Evolutionary conservation across 2,888 invertebrate species (phyloP).

Genomic region (Platynereis dumerilii): DNA sequence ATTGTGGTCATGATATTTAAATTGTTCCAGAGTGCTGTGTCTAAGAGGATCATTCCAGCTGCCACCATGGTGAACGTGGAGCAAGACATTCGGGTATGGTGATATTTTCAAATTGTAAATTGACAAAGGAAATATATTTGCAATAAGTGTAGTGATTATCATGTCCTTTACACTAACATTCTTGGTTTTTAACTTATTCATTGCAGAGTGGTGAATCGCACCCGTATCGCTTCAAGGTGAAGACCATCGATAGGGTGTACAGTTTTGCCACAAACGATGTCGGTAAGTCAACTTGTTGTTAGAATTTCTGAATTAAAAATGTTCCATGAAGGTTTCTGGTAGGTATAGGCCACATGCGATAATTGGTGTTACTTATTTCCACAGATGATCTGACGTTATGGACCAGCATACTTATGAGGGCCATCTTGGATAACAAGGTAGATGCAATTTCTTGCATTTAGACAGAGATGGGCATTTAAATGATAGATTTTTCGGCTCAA

Average conservation of each 20-base stretch:
- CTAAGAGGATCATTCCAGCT: slow-evolving; percentile 57
- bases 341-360: not conserved
- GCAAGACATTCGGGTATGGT: slow-evolving; percentile 46
- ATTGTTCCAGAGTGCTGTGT: slow-evolving; percentile 50
- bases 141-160: not conserved
- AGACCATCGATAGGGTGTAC: slow-evolving; percentile 51
- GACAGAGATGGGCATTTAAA: too few species aligned
- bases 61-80: slow-evolving; percentile 53
- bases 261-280: slow-evolving; percentile 54
- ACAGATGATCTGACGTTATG: slow-evolving; percentile 56
- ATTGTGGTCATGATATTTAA: too few species aligned
- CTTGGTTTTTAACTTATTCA: not conserved
- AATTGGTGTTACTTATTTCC: not conserved
- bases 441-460: not conserved
- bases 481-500: too few species aligned
- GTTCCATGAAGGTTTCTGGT: too few species aligned
- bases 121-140: not conserved
- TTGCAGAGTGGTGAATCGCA: slow-evolving; percentile 43
- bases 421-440: slow-evolving; percentile 39
- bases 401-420: slow-evolving; percentile 54
- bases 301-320: slow-evolving; percentile 3
- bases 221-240: slow-evolving; percentile 52
- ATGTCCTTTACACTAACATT: not conserved
- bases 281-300: slow-evolving; percentile 38
- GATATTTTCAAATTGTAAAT: not conserved